These are phyloP conservation scores for Phorcus lineatus DNA, from an alignment of 2,888 invertebrate species.

Conservation along the genomic window DNA sequence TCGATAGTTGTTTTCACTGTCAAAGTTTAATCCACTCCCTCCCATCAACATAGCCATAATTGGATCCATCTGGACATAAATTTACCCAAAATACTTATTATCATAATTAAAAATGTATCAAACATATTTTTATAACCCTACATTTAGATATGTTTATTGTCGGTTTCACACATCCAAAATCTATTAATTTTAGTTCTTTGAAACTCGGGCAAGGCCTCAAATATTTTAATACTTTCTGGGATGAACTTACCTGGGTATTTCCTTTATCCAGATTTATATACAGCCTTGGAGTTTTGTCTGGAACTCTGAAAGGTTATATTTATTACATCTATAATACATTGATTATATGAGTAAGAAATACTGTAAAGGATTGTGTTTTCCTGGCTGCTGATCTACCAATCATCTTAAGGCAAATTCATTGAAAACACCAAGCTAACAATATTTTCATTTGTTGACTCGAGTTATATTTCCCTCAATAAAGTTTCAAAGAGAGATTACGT, in stretches of 20 bases:
- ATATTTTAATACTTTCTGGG: neutral
- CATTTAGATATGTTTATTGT: no score
- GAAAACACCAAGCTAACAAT: no score
- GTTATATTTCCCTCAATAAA: no score
- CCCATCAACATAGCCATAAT: conserved; percentile 45
- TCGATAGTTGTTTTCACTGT: conserved; percentile 79
- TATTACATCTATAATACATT: neutral
- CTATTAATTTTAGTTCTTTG: no score
- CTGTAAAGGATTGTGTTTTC: no score
- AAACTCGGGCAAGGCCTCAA: neutral
- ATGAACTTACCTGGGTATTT: conserved; percentile 27
- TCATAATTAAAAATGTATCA: neutral
- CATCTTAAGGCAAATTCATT: no score
- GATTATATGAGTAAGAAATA: no score
- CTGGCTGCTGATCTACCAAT: no score
- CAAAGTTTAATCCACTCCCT: conserved; percentile 78
- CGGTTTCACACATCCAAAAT: no score
- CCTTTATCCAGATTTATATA: conserved; percentile 87
- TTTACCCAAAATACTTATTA: neutral
- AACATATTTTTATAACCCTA: no score
- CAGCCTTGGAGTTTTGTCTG: conserved; percentile 85
- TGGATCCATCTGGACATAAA: conserved; percentile 42
- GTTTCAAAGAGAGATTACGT: no score
- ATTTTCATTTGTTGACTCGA: no score
- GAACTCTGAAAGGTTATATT: conserved; percentile 78